Percentiles rank a stretch among this genome's conserved stretches.
Conservation (phyloP, 2,113 vertebrate species). For the Bubalus kerabau region DNA sequence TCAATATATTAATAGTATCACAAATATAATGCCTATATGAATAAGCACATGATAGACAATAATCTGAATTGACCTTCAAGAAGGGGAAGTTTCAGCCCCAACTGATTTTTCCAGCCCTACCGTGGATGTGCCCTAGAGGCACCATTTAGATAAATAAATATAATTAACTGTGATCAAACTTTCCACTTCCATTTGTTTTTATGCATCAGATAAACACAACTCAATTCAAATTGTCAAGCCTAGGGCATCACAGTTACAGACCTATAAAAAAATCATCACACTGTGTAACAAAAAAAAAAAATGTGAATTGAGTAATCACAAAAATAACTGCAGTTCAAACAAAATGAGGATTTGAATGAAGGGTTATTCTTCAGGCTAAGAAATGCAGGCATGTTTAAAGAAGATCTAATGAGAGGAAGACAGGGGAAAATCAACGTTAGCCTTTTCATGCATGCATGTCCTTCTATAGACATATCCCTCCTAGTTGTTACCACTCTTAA, state of each 20-base stretch:
- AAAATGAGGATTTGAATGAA: neutral
- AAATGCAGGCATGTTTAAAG: neutral
- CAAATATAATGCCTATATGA: neutral
- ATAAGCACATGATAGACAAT: neutral
- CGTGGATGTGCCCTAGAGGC: neutral
- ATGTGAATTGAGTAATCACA: neutral
- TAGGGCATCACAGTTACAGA: neutral
- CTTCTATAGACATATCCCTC: neutral
- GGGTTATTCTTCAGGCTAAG: neutral
- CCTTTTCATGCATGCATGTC: neutral
- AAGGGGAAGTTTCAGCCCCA: neutral
- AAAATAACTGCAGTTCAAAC: neutral
- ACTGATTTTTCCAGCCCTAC: neutral
- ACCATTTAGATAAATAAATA: neutral
- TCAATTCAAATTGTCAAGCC: slow-evolving; percentile 9
- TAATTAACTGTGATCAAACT: neutral
- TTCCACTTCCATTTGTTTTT: slow-evolving; percentile 16
- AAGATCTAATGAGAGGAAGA: neutral
- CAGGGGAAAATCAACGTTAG: neutral
- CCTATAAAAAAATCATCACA: neutral
- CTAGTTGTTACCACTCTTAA: neutral
- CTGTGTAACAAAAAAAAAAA: neutral
- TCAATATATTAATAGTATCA: neutral
- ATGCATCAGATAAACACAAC: neutral
- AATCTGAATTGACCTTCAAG: neutral